Conservation (phyloP, 2,113 vertebrate genomes). For the Melanotaenia duboulayi region DNA sequence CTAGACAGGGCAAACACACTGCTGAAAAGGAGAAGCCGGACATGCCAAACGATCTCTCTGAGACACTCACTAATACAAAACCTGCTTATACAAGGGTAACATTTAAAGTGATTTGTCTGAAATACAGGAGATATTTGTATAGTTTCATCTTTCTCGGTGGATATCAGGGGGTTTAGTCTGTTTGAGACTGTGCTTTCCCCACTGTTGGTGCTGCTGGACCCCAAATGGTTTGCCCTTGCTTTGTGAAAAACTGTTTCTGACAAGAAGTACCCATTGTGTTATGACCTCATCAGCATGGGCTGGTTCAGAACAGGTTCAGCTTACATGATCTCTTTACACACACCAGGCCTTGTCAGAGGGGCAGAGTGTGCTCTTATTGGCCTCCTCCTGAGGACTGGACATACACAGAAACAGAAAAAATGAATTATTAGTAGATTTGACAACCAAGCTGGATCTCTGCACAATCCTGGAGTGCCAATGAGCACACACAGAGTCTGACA, state of each 20-base stretch:
- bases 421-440: conserved; percentile 64
- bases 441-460: conserved; percentile 30
- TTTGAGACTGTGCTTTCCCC: conserved; percentile 11
- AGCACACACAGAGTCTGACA: conserved; percentile 52
- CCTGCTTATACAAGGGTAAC: conserved; percentile 26
- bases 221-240: conserved; percentile 5
- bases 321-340: conserved; percentile 46
- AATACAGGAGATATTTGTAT: conserved; percentile 35
- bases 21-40: conserved; percentile 49
- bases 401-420: conserved; percentile 57
- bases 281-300: conserved; percentile 53
- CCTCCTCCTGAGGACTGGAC: conserved; percentile 27
- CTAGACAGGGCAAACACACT: conserved; percentile 54
- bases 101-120: conserved; percentile 52
- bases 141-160: conserved; percentile 31
- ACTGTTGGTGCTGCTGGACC: conserved; percentile 15
- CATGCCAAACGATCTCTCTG: conserved; percentile 29
- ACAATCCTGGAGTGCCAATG: conserved; percentile 35
- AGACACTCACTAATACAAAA: conserved; percentile 22
- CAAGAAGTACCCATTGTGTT: conserved; percentile 32
- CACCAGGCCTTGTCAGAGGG: conserved; percentile 1
- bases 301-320: conserved; percentile 17
- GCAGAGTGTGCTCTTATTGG: conserved; percentile 26
- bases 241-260: conserved; percentile 42
- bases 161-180: conserved; percentile 48